phyloP scores from a whole-genome alignment of 92 coral and sea anemone species.

The Porites cylindrica region DNA sequence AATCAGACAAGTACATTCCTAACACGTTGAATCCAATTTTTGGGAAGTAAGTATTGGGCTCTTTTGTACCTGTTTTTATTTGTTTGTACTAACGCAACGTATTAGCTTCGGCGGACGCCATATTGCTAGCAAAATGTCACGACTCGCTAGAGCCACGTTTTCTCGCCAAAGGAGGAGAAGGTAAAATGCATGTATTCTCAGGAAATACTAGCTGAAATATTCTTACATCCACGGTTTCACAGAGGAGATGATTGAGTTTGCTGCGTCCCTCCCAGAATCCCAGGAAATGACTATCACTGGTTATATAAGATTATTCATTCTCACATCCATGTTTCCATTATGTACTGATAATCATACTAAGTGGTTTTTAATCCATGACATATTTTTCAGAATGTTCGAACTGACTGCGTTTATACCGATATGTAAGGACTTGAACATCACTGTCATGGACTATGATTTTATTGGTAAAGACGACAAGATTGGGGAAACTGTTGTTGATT shows the following conservation, averaged over 20 bases:
- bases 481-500: conserved; percentile 93
- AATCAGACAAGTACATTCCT: conserved; percentile 86
- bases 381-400: conserved; percentile 87
- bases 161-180: too few relatives aligned
- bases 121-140: not conserved
- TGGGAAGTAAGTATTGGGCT: conserved; percentile 70
- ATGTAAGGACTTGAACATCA: conserved; percentile 85
- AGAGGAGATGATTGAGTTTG: too few relatives aligned
- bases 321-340: too few relatives aligned
- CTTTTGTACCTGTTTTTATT: not conserved
- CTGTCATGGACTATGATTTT: conserved; percentile 91
- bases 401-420: conserved; percentile 90
- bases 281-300: too few relatives aligned
- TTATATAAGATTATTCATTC: too few relatives aligned
- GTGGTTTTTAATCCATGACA: too few relatives aligned
- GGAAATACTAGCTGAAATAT: too few relatives aligned
- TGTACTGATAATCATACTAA: too few relatives aligned
- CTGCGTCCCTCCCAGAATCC: too few relatives aligned
- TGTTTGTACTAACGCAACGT: not conserved
- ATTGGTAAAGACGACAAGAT: conserved; percentile 90
- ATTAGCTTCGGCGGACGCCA: not conserved
- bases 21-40: conserved; percentile 83
- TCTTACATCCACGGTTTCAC: too few relatives aligned
- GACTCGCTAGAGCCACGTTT: too few relatives aligned
- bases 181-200: too few relatives aligned